Base-by-base conservation (phyloP, 2,888 invertebrate genomes). In the Hirudinaria manillensis region DNA sequence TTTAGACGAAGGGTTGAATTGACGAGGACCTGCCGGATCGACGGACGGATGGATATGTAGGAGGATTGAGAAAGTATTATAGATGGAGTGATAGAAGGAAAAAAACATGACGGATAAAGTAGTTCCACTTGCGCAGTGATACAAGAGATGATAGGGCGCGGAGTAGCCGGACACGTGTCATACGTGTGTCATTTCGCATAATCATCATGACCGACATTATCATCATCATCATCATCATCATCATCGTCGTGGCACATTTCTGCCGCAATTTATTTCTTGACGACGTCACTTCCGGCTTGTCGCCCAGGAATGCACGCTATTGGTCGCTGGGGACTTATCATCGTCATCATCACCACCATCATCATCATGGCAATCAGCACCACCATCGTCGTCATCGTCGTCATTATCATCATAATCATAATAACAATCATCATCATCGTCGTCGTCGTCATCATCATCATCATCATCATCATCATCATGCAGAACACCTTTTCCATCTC, bases 401-500 rank as follows among this genome's bases (percentile, higher is more conserved):
- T 27, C 16, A 70, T 29, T 34, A 27, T 19, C n/a, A 66, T 53
- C 53, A 53, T 53, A 13, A 53, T 53, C 53, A 53, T 53, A 13
- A 53, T 53, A 13, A 53, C 21, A 13, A 53, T 21, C 53, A 53
- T 21, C 53, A 53, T 21, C 53, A 53, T 53, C 53, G 21, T 53
- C 53, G 21, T 53, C 53, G 21, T 53, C 32, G n/a, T 70, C 32
- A 34, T 70, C 19, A 70, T 70, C 19, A 36, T 36, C 38, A 70
- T 70, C 3, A 36, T 70, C 70, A 70, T 70, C 38, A 4, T 36
- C 6, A 32, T 16, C 21, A 36, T 16, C 27, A 4, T 87, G 2
- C 89, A 94, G 93, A 90, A 91, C 85, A 92, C 92, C 85, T 94
- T 94, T 86, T 91, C 91, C 55, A 92, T 94, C 81, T 90, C 92